Evolutionary conservation across 2,888 invertebrate species (phyloP).

Genomic region (Tridacna gigas): DNA sequence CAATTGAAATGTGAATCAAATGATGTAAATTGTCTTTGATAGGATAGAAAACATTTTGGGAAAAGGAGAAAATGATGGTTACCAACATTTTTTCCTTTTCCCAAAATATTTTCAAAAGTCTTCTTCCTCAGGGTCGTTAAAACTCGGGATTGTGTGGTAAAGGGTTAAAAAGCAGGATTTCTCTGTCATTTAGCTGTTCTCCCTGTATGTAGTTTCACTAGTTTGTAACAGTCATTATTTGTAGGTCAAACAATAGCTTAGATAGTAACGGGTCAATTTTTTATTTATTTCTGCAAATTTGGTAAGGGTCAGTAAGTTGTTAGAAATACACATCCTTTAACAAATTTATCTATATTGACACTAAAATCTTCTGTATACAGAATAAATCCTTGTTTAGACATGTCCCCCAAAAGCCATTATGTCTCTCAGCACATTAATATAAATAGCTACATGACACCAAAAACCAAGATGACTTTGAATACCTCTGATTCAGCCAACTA

Average conservation of each 20-base stretch:
- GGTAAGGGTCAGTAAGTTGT: too few relatives aligned
- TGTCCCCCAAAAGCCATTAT: neutral
- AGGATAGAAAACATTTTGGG: neutral
- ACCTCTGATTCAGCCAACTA: neutral
- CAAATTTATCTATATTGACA: too few relatives aligned
- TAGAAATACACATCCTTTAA: too few relatives aligned
- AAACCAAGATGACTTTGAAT: neutral
- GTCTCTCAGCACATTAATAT: neutral
- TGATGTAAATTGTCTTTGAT: neutral
- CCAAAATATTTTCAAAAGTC: neutral
- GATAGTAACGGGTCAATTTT: too few relatives aligned
- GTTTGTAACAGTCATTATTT: too few relatives aligned
- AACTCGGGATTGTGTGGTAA: neutral
- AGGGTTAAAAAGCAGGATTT: neutral
- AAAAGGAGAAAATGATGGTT: constrained; percentile 1
- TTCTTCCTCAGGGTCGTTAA: neutral
- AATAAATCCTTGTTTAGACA: neutral
- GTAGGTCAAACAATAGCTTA: too few relatives aligned
- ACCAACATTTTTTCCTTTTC: neutral
- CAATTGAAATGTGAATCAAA: neutral
- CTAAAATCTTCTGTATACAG: too few relatives aligned
- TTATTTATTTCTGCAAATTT: too few relatives aligned
- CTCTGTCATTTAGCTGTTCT: too few relatives aligned
- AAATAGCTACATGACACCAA: constrained; percentile 7
- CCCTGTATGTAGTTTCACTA: too few relatives aligned